Conservation (phyloP, 92 coral and sea anemone species). For the Meandrina meandrites region DNA sequence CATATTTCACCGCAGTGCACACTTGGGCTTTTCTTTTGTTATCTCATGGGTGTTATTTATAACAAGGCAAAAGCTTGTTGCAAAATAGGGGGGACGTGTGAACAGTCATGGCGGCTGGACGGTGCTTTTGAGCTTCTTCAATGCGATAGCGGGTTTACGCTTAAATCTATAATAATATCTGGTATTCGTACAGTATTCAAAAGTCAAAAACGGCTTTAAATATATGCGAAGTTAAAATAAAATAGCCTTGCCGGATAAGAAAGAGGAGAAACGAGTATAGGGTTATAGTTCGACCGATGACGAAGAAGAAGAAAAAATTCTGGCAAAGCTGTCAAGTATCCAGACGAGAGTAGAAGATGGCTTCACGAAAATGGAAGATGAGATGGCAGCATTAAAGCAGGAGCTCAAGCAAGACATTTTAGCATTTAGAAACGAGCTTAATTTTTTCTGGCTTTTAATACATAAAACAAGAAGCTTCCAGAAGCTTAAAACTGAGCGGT, state of each 20-base stretch:
- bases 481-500: too few species aligned
- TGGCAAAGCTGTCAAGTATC: neutral
- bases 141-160: neutral
- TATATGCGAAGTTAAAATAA: neutral
- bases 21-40: too few species aligned
- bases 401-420: slow-evolving; percentile 5
- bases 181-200: neutral
- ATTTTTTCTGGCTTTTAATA: too few species aligned
- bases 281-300: neutral
- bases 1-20: too few species aligned
- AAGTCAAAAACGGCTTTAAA: neutral
- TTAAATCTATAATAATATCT: neutral
- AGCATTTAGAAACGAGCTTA: neutral
- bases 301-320: slow-evolving; percentile 2
- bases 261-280: neutral
- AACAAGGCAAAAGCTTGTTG: too few species aligned
- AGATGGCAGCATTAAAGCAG: neutral
- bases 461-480: too few species aligned
- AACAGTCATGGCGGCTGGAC: neutral
- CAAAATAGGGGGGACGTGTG: too few species aligned
- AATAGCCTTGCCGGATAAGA: neutral
- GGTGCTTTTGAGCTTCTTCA: neutral
- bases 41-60: too few species aligned
- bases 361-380: slow-evolving; percentile 1
- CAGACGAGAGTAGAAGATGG: slow-evolving; percentile 1